A percentile compares a stretch with the other conserved stretches of the same genome.
These are phyloP conservation scores for Empis livida DNA, from an alignment of 2,888 invertebrate genomes.

Conservation along the genomic window DNA sequence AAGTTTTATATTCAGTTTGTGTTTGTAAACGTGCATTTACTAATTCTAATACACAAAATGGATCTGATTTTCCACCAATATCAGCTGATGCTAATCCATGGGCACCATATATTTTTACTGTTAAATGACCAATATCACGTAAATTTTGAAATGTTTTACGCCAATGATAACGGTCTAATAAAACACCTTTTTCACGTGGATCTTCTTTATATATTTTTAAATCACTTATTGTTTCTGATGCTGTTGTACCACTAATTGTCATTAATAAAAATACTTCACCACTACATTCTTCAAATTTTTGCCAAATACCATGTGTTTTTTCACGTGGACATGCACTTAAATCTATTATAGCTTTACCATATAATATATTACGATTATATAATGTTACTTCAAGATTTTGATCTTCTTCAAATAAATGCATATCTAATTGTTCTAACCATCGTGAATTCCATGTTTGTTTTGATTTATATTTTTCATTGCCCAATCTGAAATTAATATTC, in stretches of 20 bases:
- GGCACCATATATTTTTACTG: conserved; percentile 80
- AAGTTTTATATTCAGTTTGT: conserved; percentile 96
- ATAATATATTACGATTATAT: conserved; percentile 42
- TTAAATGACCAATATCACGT: conserved; percentile 84
- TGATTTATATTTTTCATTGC: conserved; percentile 95
- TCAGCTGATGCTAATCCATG: conserved; percentile 89
- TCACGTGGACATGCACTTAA: conserved; percentile 74
- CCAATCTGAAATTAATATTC: conserved; percentile 49
- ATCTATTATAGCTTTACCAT: conserved; percentile 68
- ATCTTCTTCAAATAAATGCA: conserved; percentile 90
- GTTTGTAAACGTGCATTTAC: conserved; percentile 92
- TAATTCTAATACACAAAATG: conserved; percentile 92
- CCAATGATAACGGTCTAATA: conserved; percentile 44
- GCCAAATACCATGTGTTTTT: conserved; percentile 80
- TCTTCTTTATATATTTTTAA: conserved; percentile 73
- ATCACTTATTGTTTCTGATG: conserved; percentile 86
- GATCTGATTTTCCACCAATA: conserved; percentile 95
- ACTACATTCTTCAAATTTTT: conserved; percentile 78
- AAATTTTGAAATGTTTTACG: conserved; percentile 55
- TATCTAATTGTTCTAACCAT: conserved; percentile 96
- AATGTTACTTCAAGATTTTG: conserved; percentile 85
- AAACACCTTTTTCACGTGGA: conserved; percentile 50
- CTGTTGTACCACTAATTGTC: conserved; percentile 90
- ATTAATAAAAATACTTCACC: conserved; percentile 74
- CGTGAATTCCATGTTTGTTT: conserved; percentile 75